Percentiles rank a stretch among this genome's conserved stretches.
Evolutionary conservation across 2,797 vertebrate species (phyloP).

Genomic region (Tangara arthus): DNA sequence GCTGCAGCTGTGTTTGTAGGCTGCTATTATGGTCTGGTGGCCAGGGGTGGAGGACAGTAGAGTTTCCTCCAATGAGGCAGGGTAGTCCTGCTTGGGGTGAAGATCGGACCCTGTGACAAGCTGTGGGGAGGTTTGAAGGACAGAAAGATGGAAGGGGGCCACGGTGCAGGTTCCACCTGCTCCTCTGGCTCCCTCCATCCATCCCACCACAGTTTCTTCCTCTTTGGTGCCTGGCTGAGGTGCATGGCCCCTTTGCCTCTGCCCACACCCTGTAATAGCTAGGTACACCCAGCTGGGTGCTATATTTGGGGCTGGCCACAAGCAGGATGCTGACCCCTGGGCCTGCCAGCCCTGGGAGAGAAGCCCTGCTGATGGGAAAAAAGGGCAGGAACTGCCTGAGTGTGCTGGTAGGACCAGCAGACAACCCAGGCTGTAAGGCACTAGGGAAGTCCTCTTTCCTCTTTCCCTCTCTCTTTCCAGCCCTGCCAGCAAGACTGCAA

Average conservation of each 20-base stretch:
- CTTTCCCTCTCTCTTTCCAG: background rate
- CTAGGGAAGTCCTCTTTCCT: background rate
- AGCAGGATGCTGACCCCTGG: background rate
- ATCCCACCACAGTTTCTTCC: background rate
- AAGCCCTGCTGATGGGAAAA: background rate
- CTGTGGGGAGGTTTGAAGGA: fast-evolving
- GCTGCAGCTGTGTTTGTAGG: constrained; percentile 30
- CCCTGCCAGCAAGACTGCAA: background rate
- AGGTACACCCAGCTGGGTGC: background rate
- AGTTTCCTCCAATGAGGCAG: background rate
- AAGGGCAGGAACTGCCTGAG: background rate
- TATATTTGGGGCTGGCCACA: background rate
- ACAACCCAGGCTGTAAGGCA: background rate
- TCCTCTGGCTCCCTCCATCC: background rate
- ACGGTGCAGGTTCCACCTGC: background rate
- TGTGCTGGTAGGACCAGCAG: background rate
- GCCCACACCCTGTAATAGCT: background rate
- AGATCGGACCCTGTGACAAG: fast-evolving
- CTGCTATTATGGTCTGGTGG: background rate
- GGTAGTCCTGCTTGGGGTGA: background rate
- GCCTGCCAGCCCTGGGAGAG: background rate
- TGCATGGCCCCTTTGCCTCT: background rate
- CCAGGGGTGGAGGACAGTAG: background rate
- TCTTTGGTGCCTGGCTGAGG: fast-evolving
- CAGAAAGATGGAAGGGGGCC: background rate